Evolutionary conservation across 2,888 invertebrate genomes (phyloP), one percentile per base, ranked within the genome.

Genomic region (Girardia tigrina): DNA sequence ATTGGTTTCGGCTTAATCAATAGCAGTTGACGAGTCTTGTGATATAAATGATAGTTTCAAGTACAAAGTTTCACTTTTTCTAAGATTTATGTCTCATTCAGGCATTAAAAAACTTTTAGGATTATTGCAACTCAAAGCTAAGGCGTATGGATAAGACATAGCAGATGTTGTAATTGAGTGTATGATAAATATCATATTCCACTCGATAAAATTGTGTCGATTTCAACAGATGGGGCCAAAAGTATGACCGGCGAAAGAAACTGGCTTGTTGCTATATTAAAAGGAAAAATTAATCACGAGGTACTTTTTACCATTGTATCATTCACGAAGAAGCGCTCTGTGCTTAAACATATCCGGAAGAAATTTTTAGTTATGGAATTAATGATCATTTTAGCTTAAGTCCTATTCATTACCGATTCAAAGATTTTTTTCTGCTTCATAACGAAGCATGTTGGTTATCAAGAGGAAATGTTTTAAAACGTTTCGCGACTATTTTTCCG

Each of bases 311-410:
- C 70, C 75, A 73, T 75, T 73, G 71, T 70, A 70, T 70, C 26
- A 70, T 75, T 75, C 75, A 75, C 20, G 28, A 75, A 70, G 75
- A 75, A 29, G 75, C 70, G 23, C 71, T 75, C 71, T 70, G 28
- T 1, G 1, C 70, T 4, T 8, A 74, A 6, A 74, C 29, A 70
- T 75, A 28, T 71, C 28, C 28, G 26, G 71, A 23, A 6, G 56
- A 56, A 56, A 56, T 56, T 56, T 14, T 14, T 6, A 4, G 75
- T 75, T 29, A 74, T 74, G 71, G 69, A 42, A 42, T n/a, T 42
- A 8, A 27, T 74, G 2, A 28, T 74, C 4, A 36, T 74, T 23
- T 27, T 23, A 70, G 70, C 71, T 28, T 71, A 28, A 70, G 26
- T 71, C 29, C 71, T 26, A 74, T 71, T 70, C 75, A 74, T 75